Evolutionary conservation across 2,113 vertebrate genomes (phyloP).

Genomic region (Formicarius rufipectus): DNA sequence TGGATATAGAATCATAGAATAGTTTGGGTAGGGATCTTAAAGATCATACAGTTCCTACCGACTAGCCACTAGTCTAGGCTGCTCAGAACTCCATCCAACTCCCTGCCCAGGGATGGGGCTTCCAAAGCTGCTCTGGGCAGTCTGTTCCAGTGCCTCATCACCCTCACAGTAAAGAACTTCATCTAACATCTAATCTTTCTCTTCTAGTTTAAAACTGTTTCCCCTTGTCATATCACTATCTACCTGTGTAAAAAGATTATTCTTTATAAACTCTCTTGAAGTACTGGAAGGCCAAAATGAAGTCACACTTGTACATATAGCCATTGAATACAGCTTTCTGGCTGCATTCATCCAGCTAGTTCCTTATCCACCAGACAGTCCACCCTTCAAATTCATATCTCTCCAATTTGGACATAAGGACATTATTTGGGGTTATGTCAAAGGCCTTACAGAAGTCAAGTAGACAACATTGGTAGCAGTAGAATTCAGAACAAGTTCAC

Average conservation of each 20-base stretch:
- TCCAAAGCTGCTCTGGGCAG: neutral
- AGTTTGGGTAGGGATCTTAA: neutral
- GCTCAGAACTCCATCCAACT: neutral
- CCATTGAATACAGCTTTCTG: neutral
- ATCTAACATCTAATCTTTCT: neutral
- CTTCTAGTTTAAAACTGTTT: neutral
- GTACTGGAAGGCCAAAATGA: neutral
- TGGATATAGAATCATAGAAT: neutral
- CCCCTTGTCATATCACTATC: neutral
- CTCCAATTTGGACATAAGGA: neutral
- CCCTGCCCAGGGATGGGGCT: neutral
- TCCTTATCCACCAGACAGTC: neutral
- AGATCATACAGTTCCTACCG: too few species aligned
- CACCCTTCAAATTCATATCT: neutral
- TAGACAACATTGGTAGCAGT: neutral
- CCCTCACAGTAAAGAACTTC: neutral
- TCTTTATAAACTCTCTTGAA: neutral
- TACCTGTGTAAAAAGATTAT: neutral
- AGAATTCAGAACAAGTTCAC: neutral
- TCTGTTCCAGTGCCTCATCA: neutral
- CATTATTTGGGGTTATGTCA: neutral
- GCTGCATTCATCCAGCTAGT: neutral
- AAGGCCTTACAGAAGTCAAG: neutral
- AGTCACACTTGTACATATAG: neutral
- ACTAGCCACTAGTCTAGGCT: neutral